Conservation (phyloP, 1,140 invertebrate genomes). For the Solen grandis region DNA sequence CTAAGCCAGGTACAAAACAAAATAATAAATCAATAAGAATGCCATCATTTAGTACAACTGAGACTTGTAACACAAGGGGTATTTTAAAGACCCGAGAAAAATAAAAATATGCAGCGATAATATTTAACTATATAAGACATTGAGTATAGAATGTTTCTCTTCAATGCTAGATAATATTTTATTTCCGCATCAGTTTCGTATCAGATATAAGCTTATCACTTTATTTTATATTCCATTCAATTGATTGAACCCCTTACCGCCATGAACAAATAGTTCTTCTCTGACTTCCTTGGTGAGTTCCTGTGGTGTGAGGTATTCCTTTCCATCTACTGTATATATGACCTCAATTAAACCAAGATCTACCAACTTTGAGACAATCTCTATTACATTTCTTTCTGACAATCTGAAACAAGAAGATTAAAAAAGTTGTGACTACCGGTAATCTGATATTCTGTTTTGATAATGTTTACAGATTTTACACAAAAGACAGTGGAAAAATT, state of each 20-base stretch:
- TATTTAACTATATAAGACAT: too few species aligned
- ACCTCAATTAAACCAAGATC: conserved; percentile 94
- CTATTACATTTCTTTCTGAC: conserved; percentile 97
- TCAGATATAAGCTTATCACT: too few species aligned
- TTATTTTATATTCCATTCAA: too few species aligned
- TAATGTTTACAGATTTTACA: background rate
- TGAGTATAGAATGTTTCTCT: too few species aligned
- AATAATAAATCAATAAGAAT: too few species aligned
- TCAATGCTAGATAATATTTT: too few species aligned
- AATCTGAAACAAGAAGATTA: conserved; percentile 85
- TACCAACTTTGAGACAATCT: conserved; percentile 95
- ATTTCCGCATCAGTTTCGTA: too few species aligned
- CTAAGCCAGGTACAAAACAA: too few species aligned
- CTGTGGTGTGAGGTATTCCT: conserved; percentile 97
- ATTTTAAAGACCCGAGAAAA: too few species aligned
- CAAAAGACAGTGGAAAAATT: background rate
- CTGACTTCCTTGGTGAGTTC: conserved; percentile 94
- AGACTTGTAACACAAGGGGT: too few species aligned
- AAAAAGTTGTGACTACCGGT: background rate
- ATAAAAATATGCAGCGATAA: too few species aligned
- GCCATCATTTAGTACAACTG: too few species aligned
- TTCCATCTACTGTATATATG: conserved; percentile 97
- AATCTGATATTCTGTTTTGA: background rate
- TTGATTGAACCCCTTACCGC: conserved; percentile 85
- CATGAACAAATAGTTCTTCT: conserved; percentile 93